A percentile compares a stretch with the other conserved stretches of the same genome.
Evolutionary conservation across 2,113 vertebrate species (phyloP).

Genomic region (Ornithorhynchus anatinus): DNA sequence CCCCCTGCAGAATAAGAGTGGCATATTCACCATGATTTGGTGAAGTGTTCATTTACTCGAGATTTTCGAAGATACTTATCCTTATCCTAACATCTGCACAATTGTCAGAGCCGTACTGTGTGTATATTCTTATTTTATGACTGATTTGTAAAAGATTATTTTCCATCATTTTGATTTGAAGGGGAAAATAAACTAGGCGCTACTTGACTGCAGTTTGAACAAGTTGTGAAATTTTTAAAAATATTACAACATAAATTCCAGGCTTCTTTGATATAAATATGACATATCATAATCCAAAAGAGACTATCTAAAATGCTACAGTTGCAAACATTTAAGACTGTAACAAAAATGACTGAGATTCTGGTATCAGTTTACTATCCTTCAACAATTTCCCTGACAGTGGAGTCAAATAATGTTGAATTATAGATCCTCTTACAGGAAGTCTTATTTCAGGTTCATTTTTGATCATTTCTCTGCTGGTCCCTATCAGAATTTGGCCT

Average conservation of each 20-base stretch:
- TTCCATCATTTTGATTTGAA: constrained; percentile 11
- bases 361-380: constrained; percentile 73
- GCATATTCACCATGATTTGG: neutral
- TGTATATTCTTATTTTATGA: neutral
- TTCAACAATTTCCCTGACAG: constrained; percentile 74
- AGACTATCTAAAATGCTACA: constrained; percentile 54
- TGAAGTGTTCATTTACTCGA: neutral
- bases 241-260: constrained; percentile 53
- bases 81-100: neutral
- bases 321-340: constrained; percentile 74
- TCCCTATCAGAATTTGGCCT: constrained; percentile 69
- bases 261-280: constrained; percentile 58
- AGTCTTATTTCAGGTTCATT: constrained; percentile 75
- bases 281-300: constrained; percentile 57
- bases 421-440: constrained; percentile 74
- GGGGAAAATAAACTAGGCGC: constrained; percentile 22
- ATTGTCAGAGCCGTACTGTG: neutral
- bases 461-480: constrained; percentile 70
- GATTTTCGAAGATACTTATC: neutral
- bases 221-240: constrained; percentile 14
- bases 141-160: constrained; percentile 27
- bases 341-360: constrained; percentile 70
- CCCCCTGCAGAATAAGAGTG: neutral
- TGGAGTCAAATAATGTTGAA: constrained; percentile 79
- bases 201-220: neutral